Evolutionary conservation across 1,140 invertebrate genomes (phyloP).

Genomic region (Cyclina sinensis): DNA sequence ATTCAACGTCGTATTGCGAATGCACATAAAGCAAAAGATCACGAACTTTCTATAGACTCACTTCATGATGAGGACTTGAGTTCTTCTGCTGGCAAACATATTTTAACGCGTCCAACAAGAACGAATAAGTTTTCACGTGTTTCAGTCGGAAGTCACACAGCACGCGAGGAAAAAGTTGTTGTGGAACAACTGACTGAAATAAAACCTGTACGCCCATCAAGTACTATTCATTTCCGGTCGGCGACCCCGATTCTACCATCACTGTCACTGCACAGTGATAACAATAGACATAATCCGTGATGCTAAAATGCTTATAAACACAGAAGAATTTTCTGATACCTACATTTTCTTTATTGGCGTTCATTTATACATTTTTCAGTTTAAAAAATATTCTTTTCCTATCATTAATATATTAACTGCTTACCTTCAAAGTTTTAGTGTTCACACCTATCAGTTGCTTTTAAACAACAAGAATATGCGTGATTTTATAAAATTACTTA

Average conservation of each 20-base stretch:
- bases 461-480: too few species aligned
- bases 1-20: slow-evolving; percentile 29
- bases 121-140: slow-evolving; percentile 34
- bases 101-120: slow-evolving; percentile 28
- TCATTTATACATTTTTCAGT: too few species aligned
- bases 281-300: not conserved
- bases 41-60: slow-evolving; percentile 16
- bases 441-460: too few species aligned
- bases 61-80: slow-evolving; percentile 33
- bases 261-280: slow-evolving; percentile 7
- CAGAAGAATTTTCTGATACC: too few species aligned
- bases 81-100: slow-evolving; percentile 2
- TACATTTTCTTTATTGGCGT: too few species aligned
- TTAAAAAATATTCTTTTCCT: too few species aligned
- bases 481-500: too few species aligned
- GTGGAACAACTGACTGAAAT: slow-evolving; percentile 33
- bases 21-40: slow-evolving; percentile 7
- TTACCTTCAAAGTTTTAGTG: too few species aligned
- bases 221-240: slow-evolving; percentile 42
- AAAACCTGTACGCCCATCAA: not conserved
- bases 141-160: not conserved
- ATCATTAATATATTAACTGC: too few species aligned
- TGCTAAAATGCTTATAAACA: not conserved
- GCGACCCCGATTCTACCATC: slow-evolving; percentile 38
- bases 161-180: slow-evolving; percentile 4